Evolutionary conservation across 1,140 invertebrate species (phyloP).

Genomic region (Tenebrio molitor): DNA sequence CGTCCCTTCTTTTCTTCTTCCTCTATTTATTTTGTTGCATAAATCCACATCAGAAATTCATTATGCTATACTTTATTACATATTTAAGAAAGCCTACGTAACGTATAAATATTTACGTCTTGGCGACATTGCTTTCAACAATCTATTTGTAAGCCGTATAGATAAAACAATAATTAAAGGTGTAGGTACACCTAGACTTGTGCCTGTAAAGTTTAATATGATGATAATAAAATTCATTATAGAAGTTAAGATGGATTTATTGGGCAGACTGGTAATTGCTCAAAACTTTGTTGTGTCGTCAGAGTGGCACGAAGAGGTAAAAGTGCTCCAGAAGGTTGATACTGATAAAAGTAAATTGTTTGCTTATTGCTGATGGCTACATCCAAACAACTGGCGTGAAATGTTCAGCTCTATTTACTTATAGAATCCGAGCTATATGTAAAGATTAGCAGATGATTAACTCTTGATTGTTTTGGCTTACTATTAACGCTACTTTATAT

Average conservation of each 20-base stretch:
- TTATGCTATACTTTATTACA: conserved; percentile 11
- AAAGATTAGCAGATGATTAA: conserved; percentile 47
- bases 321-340: not conserved
- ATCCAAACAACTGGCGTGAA: not conserved
- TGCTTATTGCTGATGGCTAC: conserved; percentile 20
- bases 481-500: conserved; percentile 43
- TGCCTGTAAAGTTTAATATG: not conserved
- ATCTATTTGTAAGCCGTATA: conserved; percentile 24
- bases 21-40: conserved; percentile 23
- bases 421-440: conserved; percentile 45
- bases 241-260: not conserved
- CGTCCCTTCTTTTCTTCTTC: not conserved
- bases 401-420: conserved; percentile 43
- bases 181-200: not conserved
- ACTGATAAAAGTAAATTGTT: conserved; percentile 29
- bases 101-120: conserved; percentile 37
- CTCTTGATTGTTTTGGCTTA: conserved; percentile 49
- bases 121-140: conserved; percentile 36
- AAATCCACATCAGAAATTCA: conserved; percentile 4
- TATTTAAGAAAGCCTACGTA: conserved; percentile 32
- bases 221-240: conserved; percentile 3
- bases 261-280: not conserved
- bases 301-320: not conserved
- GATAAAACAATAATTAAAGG: conserved; percentile 23
- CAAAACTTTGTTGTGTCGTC: conserved; percentile 5